Percentiles rank a stretch among this genome's conserved stretches.
phyloP scores from a whole-genome alignment of 1,140 invertebrate genomes.

The Metopolophium dirhodum region DNA sequence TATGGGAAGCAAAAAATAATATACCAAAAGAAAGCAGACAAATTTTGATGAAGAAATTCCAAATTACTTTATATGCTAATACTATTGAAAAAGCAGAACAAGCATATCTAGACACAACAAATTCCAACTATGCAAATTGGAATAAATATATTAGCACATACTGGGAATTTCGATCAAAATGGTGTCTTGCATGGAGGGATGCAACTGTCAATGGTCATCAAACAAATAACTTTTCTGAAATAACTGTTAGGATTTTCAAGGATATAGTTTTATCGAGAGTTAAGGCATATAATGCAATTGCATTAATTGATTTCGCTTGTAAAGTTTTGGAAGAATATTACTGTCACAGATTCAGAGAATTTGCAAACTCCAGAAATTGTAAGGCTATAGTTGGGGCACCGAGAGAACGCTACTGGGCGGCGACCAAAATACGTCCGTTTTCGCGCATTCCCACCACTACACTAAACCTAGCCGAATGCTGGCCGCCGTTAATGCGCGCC shows the following conservation, averaged over 20 bases:
- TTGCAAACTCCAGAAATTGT: too few relatives aligned
- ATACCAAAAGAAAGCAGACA: neutral
- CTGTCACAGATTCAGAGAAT: too few relatives aligned
- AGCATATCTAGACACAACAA: neutral
- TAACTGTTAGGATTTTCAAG: constrained; percentile 34
- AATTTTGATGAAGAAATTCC: neutral
- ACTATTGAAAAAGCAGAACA: neutral
- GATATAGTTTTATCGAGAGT: constrained; percentile 23
- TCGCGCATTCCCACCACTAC: too few relatives aligned
- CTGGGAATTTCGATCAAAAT: neutral
- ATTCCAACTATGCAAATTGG: neutral
- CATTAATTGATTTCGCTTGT: neutral
- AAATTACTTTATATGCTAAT: neutral
- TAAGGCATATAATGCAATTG: constrained; percentile 43
- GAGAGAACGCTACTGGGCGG: too few relatives aligned
- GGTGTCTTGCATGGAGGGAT: neutral
- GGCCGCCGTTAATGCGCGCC: too few relatives aligned
- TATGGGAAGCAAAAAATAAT: neutral
- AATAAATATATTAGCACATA: neutral
- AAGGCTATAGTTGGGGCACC: too few relatives aligned
- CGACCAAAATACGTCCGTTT: too few relatives aligned
- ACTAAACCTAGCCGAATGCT: too few relatives aligned
- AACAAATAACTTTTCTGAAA: constrained; percentile 48
- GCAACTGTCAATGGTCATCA: neutral
- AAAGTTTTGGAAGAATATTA: too few relatives aligned